phyloP scores from a whole-genome alignment of 2,888 invertebrate genomes.

The Nomada goodeniana region DNA sequence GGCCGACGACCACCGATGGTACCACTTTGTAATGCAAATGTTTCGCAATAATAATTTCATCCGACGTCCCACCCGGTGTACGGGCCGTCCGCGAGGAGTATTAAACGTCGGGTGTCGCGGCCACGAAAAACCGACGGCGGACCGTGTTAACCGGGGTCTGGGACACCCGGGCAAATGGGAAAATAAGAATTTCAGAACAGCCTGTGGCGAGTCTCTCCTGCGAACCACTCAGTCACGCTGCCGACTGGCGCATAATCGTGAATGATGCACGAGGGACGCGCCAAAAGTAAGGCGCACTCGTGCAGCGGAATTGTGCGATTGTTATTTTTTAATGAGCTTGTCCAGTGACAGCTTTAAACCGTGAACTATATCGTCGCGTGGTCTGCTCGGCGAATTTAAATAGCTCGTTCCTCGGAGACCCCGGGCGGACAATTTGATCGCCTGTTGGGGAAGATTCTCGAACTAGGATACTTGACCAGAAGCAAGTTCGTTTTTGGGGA shows the following conservation, averaged over 20 bases:
- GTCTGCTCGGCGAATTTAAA: constrained; percentile 4
- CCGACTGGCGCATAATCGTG: constrained; percentile 53
- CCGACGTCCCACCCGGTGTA: background rate
- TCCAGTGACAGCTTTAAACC: constrained; percentile 20
- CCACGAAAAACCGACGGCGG: constrained; percentile 15
- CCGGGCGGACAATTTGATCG: background rate
- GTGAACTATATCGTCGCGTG: constrained; percentile 1
- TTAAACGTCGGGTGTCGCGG: constrained; percentile 43
- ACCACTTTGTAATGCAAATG: constrained; percentile 73
- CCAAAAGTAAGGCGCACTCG: constrained; percentile 41
- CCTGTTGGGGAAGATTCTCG: background rate
- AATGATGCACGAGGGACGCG: constrained; percentile 52
- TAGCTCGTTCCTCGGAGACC: background rate
- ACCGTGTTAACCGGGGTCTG: constrained; percentile 56
- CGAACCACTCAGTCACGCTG: constrained; percentile 55
- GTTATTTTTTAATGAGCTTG: constrained; percentile 59
- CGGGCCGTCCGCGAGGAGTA: constrained; percentile 16
- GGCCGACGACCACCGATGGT: constrained; percentile 42
- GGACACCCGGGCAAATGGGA: constrained; percentile 40
- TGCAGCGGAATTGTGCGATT: constrained; percentile 43
- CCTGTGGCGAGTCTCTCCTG: constrained; percentile 34
- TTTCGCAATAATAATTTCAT: constrained; percentile 71
- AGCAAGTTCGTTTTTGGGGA: no score
- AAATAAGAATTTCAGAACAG: constrained; percentile 58
- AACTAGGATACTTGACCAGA: background rate